Evolutionary conservation across 2,888 invertebrate genomes (phyloP).

Genomic region (Drosophila subsilvestris): DNA sequence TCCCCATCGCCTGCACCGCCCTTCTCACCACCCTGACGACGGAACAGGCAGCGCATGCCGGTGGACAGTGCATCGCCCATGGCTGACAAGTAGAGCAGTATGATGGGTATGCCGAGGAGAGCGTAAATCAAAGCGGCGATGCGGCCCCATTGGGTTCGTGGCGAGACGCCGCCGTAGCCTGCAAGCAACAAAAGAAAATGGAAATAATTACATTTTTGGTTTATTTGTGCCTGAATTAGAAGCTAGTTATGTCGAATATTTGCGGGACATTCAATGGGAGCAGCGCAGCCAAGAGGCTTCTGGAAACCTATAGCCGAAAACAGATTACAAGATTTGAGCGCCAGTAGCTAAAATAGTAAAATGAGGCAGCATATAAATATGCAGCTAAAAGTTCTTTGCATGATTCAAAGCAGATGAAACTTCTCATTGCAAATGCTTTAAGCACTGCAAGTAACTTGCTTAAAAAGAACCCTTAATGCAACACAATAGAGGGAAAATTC

Average conservation of each 20-base stretch:
- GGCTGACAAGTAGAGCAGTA: slow-evolving; percentile 94
- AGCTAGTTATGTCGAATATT: no score
- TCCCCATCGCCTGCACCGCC: slow-evolving; percentile 36
- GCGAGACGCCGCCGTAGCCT: slow-evolving; percentile 94
- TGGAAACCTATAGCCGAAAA: no score
- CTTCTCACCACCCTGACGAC: slow-evolving; percentile 80
- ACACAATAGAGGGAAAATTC: slow-evolving; percentile 1
- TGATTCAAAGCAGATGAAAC: no score
- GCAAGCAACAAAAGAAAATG: slow-evolving; percentile 57
- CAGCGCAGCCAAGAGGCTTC: no score
- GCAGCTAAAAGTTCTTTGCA: no score
- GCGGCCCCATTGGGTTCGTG: slow-evolving; percentile 90
- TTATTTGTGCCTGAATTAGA: no score
- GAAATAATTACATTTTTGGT: background rate
- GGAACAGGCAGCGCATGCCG: slow-evolving; percentile 89
- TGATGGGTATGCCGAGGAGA: slow-evolving; percentile 93
- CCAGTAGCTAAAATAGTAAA: no score
- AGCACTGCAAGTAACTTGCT: background rate
- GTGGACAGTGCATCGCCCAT: slow-evolving; percentile 94
- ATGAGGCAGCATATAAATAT: no score
- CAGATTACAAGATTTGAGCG: no score
- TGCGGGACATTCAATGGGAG: no score
- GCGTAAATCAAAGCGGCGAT: slow-evolving; percentile 93
- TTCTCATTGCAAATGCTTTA: no score
- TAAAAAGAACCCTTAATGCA: background rate